phyloP scores from a whole-genome alignment of 2,113 vertebrate genomes.

The Neopipo cinnamomea region DNA sequence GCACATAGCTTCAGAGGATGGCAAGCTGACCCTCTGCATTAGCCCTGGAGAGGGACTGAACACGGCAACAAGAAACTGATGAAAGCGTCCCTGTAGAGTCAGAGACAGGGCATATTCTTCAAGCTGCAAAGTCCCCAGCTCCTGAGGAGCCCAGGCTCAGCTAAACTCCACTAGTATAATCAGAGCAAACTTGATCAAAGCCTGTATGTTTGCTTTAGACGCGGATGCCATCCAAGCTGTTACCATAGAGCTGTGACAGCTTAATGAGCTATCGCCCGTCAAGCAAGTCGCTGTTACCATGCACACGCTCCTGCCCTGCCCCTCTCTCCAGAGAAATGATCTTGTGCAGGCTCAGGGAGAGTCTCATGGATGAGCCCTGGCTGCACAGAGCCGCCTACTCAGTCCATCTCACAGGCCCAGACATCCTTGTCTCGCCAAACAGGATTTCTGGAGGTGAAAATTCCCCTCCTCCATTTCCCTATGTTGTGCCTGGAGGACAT shows the following conservation, averaged over 20 bases:
- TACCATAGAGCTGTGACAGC: conserved; percentile 27
- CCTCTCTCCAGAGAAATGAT: background rate
- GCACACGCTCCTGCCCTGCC: background rate
- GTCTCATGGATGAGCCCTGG: accelerated
- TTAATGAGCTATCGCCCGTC: background rate
- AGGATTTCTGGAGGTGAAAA: conserved; percentile 11
- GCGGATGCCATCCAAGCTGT: background rate
- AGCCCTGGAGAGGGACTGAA: background rate
- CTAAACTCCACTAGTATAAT: background rate
- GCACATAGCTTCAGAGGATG: background rate
- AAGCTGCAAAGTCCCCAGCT: background rate
- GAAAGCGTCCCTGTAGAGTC: background rate
- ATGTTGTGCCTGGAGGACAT: background rate
- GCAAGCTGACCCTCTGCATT: accelerated
- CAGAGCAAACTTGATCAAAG: background rate
- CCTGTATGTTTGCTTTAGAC: background rate
- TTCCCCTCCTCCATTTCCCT: background rate
- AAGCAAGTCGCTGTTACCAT: accelerated
- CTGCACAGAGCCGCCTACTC: background rate
- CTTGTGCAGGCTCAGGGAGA: accelerated
- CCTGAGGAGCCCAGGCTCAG: background rate
- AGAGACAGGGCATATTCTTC: background rate
- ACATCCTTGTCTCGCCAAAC: background rate
- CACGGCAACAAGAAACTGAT: background rate
- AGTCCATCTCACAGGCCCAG: background rate